phyloP scores from a whole-genome alignment of 1,140 invertebrate genomes.

The Bradynema listronoti region DNA sequence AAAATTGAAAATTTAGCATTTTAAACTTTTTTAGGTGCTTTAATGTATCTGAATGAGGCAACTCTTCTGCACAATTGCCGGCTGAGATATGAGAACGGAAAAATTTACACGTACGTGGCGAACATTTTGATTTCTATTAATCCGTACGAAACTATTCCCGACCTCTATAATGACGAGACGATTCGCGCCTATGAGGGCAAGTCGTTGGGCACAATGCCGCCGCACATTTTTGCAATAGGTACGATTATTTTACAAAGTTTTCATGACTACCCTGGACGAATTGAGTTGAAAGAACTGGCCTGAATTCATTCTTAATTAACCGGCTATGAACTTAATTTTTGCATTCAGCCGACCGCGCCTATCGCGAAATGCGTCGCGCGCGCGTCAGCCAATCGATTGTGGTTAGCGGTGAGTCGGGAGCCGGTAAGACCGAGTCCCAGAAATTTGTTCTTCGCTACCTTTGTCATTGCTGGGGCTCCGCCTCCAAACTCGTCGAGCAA shows the following conservation, averaged over 20 bases:
- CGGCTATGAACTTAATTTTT: too few relatives aligned
- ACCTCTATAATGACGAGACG: slow-evolving; percentile 76
- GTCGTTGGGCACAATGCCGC: slow-evolving; percentile 82
- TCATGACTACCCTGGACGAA: too few relatives aligned
- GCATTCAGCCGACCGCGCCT: slow-evolving; percentile 75
- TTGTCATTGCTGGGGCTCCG: slow-evolving; percentile 75
- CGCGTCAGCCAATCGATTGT: slow-evolving; percentile 93
- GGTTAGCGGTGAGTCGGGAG: slow-evolving; percentile 84
- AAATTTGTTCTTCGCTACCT: slow-evolving; percentile 92
- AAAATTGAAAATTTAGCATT: not conserved
- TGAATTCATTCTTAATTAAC: too few relatives aligned
- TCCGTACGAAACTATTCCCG: slow-evolving; percentile 82
- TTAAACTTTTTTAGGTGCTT: slow-evolving; percentile 67
- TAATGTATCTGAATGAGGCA: slow-evolving; percentile 96
- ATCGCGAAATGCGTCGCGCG: slow-evolving; percentile 84
- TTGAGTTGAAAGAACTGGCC: too few relatives aligned
- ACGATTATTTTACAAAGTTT: too few relatives aligned
- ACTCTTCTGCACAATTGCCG: slow-evolving; percentile 87
- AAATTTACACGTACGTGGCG: slow-evolving; percentile 96
- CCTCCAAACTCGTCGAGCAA: slow-evolving; percentile 78
- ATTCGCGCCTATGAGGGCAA: slow-evolving; percentile 86
- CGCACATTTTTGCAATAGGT: slow-evolving; percentile 95
- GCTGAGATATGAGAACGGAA: slow-evolving; percentile 80
- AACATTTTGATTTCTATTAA: slow-evolving; percentile 96
- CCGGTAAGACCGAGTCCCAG: slow-evolving; percentile 95